A percentile compares a stretch with the other conserved stretches of the same genome.
These are phyloP conservation scores for Poeciliopsis retropinna DNA, from an alignment of 2,113 vertebrate species.

Conservation along the genomic window DNA sequence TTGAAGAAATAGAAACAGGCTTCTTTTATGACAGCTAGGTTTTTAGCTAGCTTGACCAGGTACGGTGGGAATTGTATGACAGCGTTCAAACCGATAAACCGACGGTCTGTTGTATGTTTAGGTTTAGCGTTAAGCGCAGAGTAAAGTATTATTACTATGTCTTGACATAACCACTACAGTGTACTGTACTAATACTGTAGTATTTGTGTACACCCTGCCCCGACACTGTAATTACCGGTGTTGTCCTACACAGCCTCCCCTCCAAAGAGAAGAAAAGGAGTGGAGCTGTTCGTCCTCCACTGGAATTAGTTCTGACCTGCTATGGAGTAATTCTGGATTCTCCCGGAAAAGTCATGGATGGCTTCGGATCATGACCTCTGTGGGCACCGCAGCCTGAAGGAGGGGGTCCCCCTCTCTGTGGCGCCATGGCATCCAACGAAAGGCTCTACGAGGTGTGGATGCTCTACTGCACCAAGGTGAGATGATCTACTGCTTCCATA, in stretches of 20 bases:
- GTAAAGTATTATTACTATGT: conserved; percentile 11
- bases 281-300: conserved; percentile 3
- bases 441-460: conserved; percentile 98
- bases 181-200: conserved; percentile 15
- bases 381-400: conserved; percentile 41
- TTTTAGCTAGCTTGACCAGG: conserved; percentile 47
- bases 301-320: conserved; percentile 14
- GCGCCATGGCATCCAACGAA: conserved; percentile 94
- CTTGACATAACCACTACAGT: conserved; percentile 3
- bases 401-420: conserved; percentile 4
- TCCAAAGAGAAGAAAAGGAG: background rate
- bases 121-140: background rate
- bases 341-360: conserved; percentile 54
- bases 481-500: background rate
- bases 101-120: background rate
- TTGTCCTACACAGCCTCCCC: conserved; percentile 26
- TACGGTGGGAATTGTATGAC: conserved; percentile 7
- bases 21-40: conserved; percentile 67
- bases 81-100: background rate
- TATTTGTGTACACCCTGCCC: background rate
- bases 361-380: conserved; percentile 37
- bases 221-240: background rate
- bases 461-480: conserved; percentile 97
- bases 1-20: conserved; percentile 30
- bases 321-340: conserved; percentile 46